Base-by-base conservation (phyloP, 2,888 invertebrate species). In the Agrilus cyanescens region DNA sequence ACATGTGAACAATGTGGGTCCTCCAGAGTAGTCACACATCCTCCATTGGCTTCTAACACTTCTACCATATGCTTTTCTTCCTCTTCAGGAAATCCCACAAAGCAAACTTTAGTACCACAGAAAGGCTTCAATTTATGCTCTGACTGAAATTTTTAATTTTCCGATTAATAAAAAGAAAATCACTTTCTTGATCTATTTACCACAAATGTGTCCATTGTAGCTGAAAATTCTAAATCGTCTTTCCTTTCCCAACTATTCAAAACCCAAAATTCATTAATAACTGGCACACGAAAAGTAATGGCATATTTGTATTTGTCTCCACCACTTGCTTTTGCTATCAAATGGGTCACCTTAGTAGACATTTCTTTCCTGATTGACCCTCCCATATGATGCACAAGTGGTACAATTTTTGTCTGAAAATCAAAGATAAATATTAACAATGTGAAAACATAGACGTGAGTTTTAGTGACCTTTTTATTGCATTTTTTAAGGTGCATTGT, bases 301-400 rank as follows among this genome's bases (percentile, higher is more conserved):
- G 95, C 95, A 69, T 90, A 90, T 70, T 87, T 82, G 68, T 95
- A 96, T 72, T 95, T 95, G 56, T 89, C 87, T 46, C 94, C 93
- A 37, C 84, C 84, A 57, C 86, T 85, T 56, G 80, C 77, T 58
- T 86, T 87, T 50, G 95, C 89, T 54, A 97, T 88, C 53, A 97
- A 75, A 73, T 96, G 95, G 41, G 95, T 96, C 53, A 91, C 86
- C 62, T 84, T 85, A 44, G 80, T 77, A 48, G 81, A 80, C 77
- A 90, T 83, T 61, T 95, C 91, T 69, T 86, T 88, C 51, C 93
- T 78, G 59, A 95, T 87, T 57, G 90, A 90, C 38, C 95, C 96
- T 55, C 94, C 94, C 95, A 96, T 95, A 65, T 85, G 85, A 72
- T 95, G 95, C 56, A 95, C 86, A 65, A 91, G 73, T 55, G 84